Evolutionary conservation across 1,140 invertebrate genomes (phyloP).

Genomic region (Aphidius ervi): DNA sequence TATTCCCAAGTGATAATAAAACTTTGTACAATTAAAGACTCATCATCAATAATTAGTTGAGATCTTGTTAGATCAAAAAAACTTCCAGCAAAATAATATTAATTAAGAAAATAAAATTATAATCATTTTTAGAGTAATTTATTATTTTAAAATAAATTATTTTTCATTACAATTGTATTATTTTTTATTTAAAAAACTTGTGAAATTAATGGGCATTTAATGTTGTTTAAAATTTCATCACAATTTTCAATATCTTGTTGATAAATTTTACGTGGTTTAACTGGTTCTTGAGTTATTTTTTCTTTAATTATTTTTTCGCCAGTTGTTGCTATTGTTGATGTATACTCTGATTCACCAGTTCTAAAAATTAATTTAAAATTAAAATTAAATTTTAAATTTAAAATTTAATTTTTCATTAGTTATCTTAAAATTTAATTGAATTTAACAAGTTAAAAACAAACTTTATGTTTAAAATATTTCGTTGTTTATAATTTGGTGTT

Average conservation of each 20-base stretch:
- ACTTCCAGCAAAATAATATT: slow-evolving; percentile 20
- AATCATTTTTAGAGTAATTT: too few species aligned
- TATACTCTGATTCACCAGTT: slow-evolving; percentile 37
- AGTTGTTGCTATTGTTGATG: slow-evolving; percentile 25
- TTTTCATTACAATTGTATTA: too few species aligned
- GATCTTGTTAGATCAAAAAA: slow-evolving; percentile 59
- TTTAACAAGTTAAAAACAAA: slow-evolving; percentile 14
- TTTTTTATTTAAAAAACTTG: too few species aligned
- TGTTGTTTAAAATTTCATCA: too few species aligned
- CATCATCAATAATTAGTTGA: slow-evolving; percentile 63
- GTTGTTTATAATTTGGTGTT: slow-evolving; percentile 29
- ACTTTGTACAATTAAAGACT: slow-evolving; percentile 62
- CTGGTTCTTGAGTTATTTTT: slow-evolving; percentile 14
- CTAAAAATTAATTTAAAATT: slow-evolving; percentile 19
- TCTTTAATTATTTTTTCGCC: slow-evolving; percentile 27
- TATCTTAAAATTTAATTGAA: neutral
- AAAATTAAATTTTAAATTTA: too few species aligned
- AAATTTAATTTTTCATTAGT: too few species aligned
- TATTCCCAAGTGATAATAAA: slow-evolving; percentile 64
- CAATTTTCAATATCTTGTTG: neutral
- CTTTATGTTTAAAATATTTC: slow-evolving; percentile 34
- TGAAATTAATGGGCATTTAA: too few species aligned
- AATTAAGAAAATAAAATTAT: too few species aligned
- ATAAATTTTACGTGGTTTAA: neutral
- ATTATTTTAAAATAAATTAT: too few species aligned